Conservation (phyloP, 2,797 vertebrate genomes). For the Crax fasciolata region DNA sequence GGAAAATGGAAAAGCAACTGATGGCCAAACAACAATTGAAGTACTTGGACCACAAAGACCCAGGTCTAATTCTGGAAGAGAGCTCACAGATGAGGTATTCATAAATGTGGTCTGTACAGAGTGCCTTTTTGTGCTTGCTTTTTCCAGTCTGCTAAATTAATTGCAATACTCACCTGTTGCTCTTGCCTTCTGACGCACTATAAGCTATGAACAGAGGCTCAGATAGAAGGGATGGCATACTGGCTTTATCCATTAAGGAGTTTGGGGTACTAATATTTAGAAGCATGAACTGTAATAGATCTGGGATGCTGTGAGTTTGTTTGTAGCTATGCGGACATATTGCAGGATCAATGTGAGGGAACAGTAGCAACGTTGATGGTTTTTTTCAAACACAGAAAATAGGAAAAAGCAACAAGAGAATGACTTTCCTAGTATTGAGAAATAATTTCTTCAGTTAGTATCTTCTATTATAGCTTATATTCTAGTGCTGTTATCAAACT, state of each 20-base stretch:
- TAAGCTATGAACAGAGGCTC: neutral
- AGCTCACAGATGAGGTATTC: slow-evolving; percentile 96
- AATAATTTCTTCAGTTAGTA: neutral
- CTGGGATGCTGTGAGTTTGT: neutral
- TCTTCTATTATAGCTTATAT: neutral
- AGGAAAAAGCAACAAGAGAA: neutral
- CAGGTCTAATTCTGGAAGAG: slow-evolving; percentile 96
- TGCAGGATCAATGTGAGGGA: neutral
- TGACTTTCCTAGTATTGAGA: neutral
- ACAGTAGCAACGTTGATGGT: neutral
- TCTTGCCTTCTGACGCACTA: neutral
- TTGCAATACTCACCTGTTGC: neutral
- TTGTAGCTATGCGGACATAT: neutral
- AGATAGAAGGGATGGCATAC: neutral
- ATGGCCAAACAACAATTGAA: slow-evolving; percentile 86
- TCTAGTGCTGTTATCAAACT: neutral
- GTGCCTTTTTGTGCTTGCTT: neutral
- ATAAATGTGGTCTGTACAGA: neutral
- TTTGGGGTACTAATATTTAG: neutral
- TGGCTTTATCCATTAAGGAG: neutral
- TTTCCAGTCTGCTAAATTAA: neutral
- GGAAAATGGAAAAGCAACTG: slow-evolving; percentile 91
- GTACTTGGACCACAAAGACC: slow-evolving; percentile 93
- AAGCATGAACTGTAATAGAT: neutral
- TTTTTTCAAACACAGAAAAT: neutral